Evolutionary conservation across 2,797 vertebrate species (phyloP), one percentile per base, ranked within the genome.

Genomic region (Lacerta viridis): DNA sequence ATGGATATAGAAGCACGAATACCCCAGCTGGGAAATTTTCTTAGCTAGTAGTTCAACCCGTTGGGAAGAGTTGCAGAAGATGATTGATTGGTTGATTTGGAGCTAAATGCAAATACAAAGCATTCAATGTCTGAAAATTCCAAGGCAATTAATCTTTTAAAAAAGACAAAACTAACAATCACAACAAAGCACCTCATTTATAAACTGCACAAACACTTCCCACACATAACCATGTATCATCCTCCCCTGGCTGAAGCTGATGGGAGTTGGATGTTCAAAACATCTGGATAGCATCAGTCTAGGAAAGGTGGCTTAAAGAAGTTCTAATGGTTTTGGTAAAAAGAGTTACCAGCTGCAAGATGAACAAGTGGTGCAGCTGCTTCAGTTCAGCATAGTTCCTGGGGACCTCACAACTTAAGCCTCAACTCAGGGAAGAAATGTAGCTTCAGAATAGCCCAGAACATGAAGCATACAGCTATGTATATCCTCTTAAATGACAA

Each of bases 1-100:
- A 93, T 99, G 99, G 96, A 99, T 99, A 97, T 99, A 99, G 97
- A 99, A 99, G 97, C 99, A 99, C 88, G 99, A 99, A 97, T 99
- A 99, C 88, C 99, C 99, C 96, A 99, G 97, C 96, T 99, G 99
- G 91, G 99, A 99, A 93, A 99, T 99, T 97, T 99, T 99, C 98
- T 99, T 99, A 95, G 99, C 99, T 95, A 99, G 97, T 84, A 99
- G 98, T 97, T 99, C 99, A 88, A 99, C 99, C 95, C 99, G 97
- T 96, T 99, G 99, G 95, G 99, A 99, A 79, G 99, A 99, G 98
- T 99, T 99, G 97, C 99, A 99, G 97, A 99, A 99, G 97, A 99
- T 99, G 95, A 99, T 99, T 0, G 99, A 99, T 96, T 99, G 99
- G 97, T 99, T 99, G 96, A 99, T 99, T 98, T 99, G 99, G 95